Evolutionary conservation across 2,888 invertebrate genomes (phyloP).

Genomic region (Chrysodeixis includens): DNA sequence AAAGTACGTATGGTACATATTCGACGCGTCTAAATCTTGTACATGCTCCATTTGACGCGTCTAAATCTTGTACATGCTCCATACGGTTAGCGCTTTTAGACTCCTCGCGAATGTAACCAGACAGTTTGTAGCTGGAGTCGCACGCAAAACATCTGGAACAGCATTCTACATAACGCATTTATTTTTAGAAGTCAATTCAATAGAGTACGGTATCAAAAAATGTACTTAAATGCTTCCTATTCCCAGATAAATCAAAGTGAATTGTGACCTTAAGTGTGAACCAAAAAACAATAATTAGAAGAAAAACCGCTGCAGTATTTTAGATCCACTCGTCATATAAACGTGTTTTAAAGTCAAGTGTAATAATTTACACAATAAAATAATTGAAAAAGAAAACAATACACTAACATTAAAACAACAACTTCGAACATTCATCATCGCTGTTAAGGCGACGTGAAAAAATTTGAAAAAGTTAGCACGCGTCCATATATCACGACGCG

Average conservation of each 20-base stretch:
- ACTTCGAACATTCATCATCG: slow-evolving; percentile 41
- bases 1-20: background rate
- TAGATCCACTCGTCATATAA: background rate
- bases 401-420: slow-evolving; percentile 20
- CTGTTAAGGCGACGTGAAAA: slow-evolving; percentile 44
- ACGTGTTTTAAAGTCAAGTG: background rate
- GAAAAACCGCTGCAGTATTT: no score
- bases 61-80: slow-evolving; percentile 1
- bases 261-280: no score
- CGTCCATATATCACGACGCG: slow-evolving; percentile 65
- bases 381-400: background rate
- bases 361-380: background rate
- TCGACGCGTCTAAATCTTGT: slow-evolving; percentile 1
- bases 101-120: background rate
- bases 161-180: background rate
- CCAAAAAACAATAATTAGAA: no score
- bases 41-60: slow-evolving; percentile 5
- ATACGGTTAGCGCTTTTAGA: slow-evolving; percentile 2
- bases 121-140: background rate
- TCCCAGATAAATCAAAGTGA: no score
- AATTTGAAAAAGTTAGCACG: slow-evolving; percentile 59
- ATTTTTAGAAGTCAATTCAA: background rate
- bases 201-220: background rate
- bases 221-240: no score
- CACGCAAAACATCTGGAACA: background rate